phyloP scores from a whole-genome alignment of 2,113 vertebrate genomes.

The Plotosus lineatus region DNA sequence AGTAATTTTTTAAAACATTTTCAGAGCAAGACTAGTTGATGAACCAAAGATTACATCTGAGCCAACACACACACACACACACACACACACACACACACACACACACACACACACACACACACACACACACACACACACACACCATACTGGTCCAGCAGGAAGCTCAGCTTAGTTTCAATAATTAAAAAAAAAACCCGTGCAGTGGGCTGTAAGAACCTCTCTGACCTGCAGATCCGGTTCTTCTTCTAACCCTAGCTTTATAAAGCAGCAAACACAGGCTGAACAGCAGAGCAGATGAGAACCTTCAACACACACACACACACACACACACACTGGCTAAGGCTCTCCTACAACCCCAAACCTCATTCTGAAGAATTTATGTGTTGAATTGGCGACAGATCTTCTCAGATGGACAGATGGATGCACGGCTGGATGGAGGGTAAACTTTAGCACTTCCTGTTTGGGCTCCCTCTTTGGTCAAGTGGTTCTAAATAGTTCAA shows the following conservation, averaged over 20 bases:
- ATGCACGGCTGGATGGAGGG: too few species aligned
- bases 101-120: background rate
- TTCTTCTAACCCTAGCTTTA: constrained; percentile 10
- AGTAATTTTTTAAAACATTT: too few species aligned
- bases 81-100: background rate
- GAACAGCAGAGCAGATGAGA: background rate
- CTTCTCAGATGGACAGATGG: background rate
- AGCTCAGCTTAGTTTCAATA: background rate
- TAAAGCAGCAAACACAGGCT: constrained; percentile 10
- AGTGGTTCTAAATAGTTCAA: constrained; percentile 99
- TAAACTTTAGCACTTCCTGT: background rate
- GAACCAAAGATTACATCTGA: constrained; percentile 18
- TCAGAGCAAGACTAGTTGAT: too few species aligned
- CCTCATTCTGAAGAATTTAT: background rate
- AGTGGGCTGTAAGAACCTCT: constrained; percentile 6
- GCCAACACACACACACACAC: background rate
- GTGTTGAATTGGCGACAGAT: background rate
- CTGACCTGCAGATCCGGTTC: constrained; percentile 47
- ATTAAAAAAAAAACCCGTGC: background rate
- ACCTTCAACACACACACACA: background rate
- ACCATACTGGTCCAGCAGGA: constrained; percentile 43
- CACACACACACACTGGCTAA: background rate
- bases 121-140: background rate
- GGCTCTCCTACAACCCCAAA: background rate
- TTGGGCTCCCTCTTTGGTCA: constrained; percentile 63